Base-by-base conservation (phyloP, 1,140 invertebrate species). In the Plutomurus gul region DNA sequence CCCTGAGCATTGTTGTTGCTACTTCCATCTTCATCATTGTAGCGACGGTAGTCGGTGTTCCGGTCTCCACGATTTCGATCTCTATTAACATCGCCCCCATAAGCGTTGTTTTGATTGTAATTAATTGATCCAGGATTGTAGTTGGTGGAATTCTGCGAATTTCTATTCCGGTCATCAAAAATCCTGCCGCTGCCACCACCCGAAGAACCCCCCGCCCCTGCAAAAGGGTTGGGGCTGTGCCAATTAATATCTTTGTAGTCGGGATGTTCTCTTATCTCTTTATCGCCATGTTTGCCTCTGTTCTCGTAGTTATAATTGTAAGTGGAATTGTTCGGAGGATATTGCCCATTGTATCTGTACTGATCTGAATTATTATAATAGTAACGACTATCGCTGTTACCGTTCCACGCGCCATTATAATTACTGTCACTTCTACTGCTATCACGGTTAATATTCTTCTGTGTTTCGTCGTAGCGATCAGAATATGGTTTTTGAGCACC, bases 191-290 rank as follows among this genome's bases (percentile, higher is more conserved):
- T 65, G 13, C 56, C 56, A 18, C 56, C 56, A n/a, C 6, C 46
- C 8, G 30, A 33, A 4, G 56, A 65, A 33, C 4, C 22, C 51
- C 27, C 30, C 16, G 3, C 36, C 0, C 20, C 47, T 6, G 79
- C 74, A 56, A 51, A 80, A 16, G 79, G 79, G 60, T 80, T 80
- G 8, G 79, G 79, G 36, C 65, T 72, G 11, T 76, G 43, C 60
- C 65, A 80, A 40, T 80, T 80, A 8, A 80, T 47, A n/a, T 72
- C 39, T 3, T 60, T 18, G n/a, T 46, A 39, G 22, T 80, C 79
- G n/a, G 74, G 79, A 16, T 56, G 37, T 0, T 76, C 75, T 76
- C 75, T 36, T 16, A 37, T 10, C 37, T 56, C 75, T 27, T 75
- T 75, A 11, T 49, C 47, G 22, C 20, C 73, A 16, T 25, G 6